Evolutionary conservation across 2,797 vertebrate species (phyloP).

Genomic region (Luscinia megarhynchos): DNA sequence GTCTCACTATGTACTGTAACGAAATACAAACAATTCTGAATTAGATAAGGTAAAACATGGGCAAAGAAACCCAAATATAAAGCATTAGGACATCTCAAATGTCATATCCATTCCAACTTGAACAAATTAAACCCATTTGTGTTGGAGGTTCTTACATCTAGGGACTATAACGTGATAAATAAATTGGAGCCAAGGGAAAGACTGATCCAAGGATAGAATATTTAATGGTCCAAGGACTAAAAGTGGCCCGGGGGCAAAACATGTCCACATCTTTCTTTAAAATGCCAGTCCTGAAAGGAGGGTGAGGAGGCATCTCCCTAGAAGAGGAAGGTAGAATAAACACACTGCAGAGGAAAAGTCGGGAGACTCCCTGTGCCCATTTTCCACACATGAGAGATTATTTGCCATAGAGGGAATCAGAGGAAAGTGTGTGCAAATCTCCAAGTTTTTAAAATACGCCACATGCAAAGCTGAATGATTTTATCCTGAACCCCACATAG

Average conservation of each 20-base stretch:
- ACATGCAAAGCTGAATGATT: background rate
- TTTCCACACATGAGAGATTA: background rate
- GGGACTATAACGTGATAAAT: background rate
- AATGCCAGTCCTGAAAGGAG: background rate
- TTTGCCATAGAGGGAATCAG: background rate
- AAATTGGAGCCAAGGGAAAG: background rate
- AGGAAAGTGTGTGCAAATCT: background rate
- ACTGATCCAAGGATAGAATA: background rate
- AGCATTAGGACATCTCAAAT: background rate
- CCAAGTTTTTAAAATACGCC: background rate
- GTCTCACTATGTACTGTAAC: accelerated
- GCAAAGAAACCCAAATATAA: background rate
- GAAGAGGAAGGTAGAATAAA: background rate
- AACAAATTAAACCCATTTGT: background rate
- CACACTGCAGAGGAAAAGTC: background rate
- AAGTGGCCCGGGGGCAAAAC: background rate
- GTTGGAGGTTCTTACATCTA: background rate
- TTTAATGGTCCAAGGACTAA: background rate
- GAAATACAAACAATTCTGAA: background rate
- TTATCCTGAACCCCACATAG: background rate
- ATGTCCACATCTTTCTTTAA: background rate
- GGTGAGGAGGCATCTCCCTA: background rate
- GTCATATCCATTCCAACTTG: background rate
- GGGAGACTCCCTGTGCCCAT: background rate
- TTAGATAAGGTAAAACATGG: background rate